Evolutionary conservation across 1,140 invertebrate species (phyloP).

Genomic region (Brachionus manjavacas): DNA sequence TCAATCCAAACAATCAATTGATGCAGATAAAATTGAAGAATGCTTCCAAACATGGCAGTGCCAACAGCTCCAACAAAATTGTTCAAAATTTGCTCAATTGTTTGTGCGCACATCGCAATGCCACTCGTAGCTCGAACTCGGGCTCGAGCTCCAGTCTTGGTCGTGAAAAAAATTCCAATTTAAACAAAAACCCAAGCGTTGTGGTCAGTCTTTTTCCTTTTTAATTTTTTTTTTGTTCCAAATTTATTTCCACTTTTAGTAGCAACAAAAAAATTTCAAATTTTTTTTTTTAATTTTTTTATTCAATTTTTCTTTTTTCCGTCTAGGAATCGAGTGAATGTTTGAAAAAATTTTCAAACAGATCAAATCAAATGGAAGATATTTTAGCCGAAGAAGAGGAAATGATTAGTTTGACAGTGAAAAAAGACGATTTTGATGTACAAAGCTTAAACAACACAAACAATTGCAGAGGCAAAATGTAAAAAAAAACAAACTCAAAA

Average conservation of each 20-base stretch:
- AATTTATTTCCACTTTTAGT: no score
- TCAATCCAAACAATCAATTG: slow-evolving; percentile 31
- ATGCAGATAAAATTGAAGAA: slow-evolving; percentile 21
- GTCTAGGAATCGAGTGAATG: not conserved
- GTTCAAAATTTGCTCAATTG: slow-evolving; percentile 42
- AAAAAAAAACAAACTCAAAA: not conserved
- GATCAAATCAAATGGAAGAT: not conserved
- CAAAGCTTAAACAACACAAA: not conserved
- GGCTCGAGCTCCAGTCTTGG: not conserved
- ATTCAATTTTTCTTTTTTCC: not conserved
- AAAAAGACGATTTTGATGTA: not conserved
- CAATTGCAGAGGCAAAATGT: not conserved
- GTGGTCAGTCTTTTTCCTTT: not conserved
- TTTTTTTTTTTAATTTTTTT: no score
- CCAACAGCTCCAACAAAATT: slow-evolving; percentile 4
- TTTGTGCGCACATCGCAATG: not conserved
- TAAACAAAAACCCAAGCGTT: not conserved
- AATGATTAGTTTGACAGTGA: slow-evolving; percentile 15
- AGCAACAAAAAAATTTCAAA: no score
- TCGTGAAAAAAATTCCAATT: slow-evolving; percentile 25
- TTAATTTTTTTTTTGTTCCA: no score
- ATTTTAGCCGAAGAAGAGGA: slow-evolving; percentile 13
- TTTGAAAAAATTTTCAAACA: not conserved
- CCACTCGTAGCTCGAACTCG: not conserved
- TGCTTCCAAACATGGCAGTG: not conserved